Evolutionary conservation across 2,888 invertebrate genomes (phyloP).

Genomic region (Aphidius colemani): DNA sequence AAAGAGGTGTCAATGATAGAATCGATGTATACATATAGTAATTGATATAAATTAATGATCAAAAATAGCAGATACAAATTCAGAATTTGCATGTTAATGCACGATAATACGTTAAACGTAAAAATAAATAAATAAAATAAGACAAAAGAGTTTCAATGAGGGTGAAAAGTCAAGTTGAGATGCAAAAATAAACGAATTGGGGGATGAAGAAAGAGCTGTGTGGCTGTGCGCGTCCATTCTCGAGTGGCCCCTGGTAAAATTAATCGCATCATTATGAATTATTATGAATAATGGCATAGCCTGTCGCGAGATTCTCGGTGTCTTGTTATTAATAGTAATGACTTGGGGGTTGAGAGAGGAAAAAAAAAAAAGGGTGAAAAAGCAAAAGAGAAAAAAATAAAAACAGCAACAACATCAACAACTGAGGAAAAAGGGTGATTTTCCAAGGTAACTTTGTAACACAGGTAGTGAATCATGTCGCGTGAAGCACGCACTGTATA

Average conservation of each 20-base stretch:
- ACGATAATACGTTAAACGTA: slow-evolving; percentile 40
- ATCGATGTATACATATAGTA: too few relatives aligned
- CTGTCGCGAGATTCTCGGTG: slow-evolving; percentile 43
- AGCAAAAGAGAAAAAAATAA: background rate
- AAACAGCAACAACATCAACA: too few relatives aligned
- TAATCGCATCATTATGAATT: slow-evolving; percentile 48
- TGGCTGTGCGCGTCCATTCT: background rate
- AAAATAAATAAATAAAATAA: slow-evolving; percentile 6
- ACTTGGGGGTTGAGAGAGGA: slow-evolving; percentile 37
- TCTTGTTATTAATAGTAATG: slow-evolving; percentile 53
- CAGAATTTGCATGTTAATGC: slow-evolving; percentile 52
- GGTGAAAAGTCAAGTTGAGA: slow-evolving; percentile 21
- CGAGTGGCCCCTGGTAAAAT: slow-evolving; percentile 38
- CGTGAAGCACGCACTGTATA: slow-evolving; percentile 49
- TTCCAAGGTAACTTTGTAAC: slow-evolving; percentile 1
- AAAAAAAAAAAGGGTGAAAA: slow-evolving; percentile 8
- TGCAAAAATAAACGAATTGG: slow-evolving; percentile 25
- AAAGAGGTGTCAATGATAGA: too few relatives aligned
- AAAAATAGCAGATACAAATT: slow-evolving; percentile 32
- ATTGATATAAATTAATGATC: slow-evolving; percentile 2
- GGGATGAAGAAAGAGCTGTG: slow-evolving; percentile 24
- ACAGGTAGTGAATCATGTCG: slow-evolving; percentile 42
- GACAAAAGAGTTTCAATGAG: slow-evolving; percentile 28
- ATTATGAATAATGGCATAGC: slow-evolving; percentile 48
- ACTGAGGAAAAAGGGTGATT: slow-evolving; percentile 11